Evolutionary conservation across 2,797 vertebrate genomes (phyloP), one percentile per base, ranked within the genome.

Genomic region (Ctenosaura bakeri): DNA sequence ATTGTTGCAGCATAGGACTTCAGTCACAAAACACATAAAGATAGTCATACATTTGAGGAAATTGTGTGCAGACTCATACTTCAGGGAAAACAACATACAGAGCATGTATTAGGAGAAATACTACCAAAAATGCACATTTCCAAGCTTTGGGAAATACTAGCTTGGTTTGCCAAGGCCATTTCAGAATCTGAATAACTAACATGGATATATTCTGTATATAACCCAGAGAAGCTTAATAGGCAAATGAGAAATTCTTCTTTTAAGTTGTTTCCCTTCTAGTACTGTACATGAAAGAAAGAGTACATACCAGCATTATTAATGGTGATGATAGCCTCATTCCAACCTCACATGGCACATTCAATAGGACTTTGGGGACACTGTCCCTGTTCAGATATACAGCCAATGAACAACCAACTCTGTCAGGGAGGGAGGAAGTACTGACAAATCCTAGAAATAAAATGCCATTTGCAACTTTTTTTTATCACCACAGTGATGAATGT

Each of bases 401-500:
- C 73, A 85, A 42, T 35, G 59, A 84, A 84, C 42, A 35, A 10
- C 38, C 87, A 82, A 52, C 10, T 73, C 32, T 38, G 8, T 38
- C 59, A 62, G 29, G 42, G 1, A 64, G 7, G 52, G 76, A 77
- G 81, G 32, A 77, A 77, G 14, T 50, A 50, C 22, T 77, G 46
- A 14, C 46, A 66, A 29, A 18, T 8, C 14, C 4, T 66, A 62
- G 50, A 54, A 38, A 69, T 18, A 64, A 64, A 50, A 29, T 79
- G 59, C 59, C 42, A 52, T 87, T 79, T 87, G 76, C 59, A 79
- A 80, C 59, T 87, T 87, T 78, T 16, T 54, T 56, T 56, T 78
- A 64, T 79, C 38, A 22, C 73, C 24, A 46, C 38, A 78, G 26
- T 83, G 71, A 74, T 59, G 32, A 77, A 26, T 84, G 73, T 78